A percentile compares a stretch with the other conserved stretches of the same genome.
phyloP scores from a whole-genome alignment of 2,888 invertebrate species.

The Cosmia trapezina region DNA sequence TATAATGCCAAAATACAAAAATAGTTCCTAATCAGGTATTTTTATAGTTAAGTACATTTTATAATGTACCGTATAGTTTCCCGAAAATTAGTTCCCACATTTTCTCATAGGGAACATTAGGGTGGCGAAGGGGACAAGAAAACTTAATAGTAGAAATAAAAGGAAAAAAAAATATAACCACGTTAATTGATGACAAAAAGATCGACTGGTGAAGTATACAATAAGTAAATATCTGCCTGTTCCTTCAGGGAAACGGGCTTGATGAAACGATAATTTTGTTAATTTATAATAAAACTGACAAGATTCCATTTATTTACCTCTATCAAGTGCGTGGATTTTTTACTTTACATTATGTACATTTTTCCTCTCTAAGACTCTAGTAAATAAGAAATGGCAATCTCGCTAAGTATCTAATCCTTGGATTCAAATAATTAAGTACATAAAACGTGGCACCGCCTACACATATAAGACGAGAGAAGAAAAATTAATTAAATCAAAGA shows the following conservation, averaged over 20 bases:
- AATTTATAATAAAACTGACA: conserved; percentile 1
- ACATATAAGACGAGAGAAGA: not conserved
- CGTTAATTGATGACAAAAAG: not conserved
- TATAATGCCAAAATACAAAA: too few species aligned
- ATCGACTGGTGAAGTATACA: not conserved
- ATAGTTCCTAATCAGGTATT: not conserved
- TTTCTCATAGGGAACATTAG: not conserved
- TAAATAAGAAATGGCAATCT: conserved; percentile 31
- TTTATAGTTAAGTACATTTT: not conserved
- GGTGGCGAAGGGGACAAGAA: not conserved
- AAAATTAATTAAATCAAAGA: not conserved
- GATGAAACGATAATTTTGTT: not conserved
- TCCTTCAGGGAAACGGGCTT: too few species aligned
- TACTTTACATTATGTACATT: not conserved
- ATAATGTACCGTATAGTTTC: not conserved
- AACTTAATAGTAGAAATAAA: not conserved
- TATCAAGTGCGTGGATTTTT: conserved; percentile 10
- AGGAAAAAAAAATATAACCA: too few species aligned
- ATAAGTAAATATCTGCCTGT: not conserved
- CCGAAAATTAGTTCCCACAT: not conserved
- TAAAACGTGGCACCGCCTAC: conserved; percentile 1
- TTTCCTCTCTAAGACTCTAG: not conserved
- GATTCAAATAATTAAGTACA: conserved; percentile 26
- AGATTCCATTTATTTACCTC: conserved; percentile 11
- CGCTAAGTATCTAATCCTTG: conserved; percentile 17